Conservation (phyloP, 1,140 invertebrate genomes). For the Andrena cerasifolii region DNA sequence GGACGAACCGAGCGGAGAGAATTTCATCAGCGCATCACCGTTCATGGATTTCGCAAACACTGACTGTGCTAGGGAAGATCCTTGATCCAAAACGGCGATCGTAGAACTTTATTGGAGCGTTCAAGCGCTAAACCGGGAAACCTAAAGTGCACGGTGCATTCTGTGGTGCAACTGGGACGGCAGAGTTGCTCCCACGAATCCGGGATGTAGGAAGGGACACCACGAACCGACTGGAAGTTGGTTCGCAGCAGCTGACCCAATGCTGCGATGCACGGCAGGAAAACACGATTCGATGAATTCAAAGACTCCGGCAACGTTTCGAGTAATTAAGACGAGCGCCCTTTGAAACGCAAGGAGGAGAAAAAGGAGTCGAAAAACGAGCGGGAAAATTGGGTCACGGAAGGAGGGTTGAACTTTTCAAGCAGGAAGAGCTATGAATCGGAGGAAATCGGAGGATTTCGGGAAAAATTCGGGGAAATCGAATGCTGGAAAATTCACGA, state of each 20-base stretch:
- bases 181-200: background rate
- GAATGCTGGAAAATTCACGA: too few species aligned
- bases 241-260: background rate
- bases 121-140: conserved; percentile 11
- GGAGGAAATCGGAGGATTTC: too few species aligned
- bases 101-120: background rate
- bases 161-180: background rate
- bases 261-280: background rate
- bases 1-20: background rate
- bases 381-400: background rate
- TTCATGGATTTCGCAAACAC: background rate
- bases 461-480: too few species aligned
- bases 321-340: background rate
- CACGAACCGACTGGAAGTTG: background rate
- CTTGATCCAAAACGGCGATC: conserved; percentile 10
- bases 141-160: background rate
- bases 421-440: too few species aligned
- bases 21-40: background rate
- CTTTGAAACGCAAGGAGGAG: background rate
- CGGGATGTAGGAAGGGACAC: background rate
- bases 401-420: too few species aligned
- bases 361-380: background rate
- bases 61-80: background rate
- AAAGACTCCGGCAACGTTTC: background rate
- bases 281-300: background rate